Percentiles rank a stretch among this genome's conserved stretches.
Conservation (phyloP, 35 echinoderm and acorn worm genomes). For the Apostichopus californicus region DNA sequence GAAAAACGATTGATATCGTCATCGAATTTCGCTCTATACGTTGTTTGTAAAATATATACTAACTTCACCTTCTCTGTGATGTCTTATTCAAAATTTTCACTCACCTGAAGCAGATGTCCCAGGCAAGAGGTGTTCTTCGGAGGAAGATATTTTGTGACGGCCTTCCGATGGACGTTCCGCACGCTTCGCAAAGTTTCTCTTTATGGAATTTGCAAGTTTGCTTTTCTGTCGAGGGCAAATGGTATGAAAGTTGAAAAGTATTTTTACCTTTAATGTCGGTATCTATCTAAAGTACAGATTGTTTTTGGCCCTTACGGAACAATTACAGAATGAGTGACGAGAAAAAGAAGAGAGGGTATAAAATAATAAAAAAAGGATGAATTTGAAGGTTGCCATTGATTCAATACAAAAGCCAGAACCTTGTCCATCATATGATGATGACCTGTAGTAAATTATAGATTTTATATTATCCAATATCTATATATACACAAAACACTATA, state of each 20-base stretch:
- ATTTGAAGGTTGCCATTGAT: neutral
- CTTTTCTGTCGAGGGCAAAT: slow-evolving; percentile 16
- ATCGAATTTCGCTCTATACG: too few species aligned
- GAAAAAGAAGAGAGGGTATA: neutral
- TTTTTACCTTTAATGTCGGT: neutral
- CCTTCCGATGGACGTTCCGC: neutral
- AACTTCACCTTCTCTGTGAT: too few species aligned
- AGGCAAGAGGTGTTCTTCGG: slow-evolving; percentile 30
- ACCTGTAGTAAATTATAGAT: too few species aligned
- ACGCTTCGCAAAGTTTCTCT: neutral
- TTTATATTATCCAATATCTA: too few species aligned
- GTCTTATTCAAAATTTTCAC: neutral
- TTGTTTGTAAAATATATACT: too few species aligned
- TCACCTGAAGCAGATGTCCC: slow-evolving; percentile 44
- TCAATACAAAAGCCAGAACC: neutral
- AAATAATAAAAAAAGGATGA: neutral
- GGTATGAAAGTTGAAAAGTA: neutral
- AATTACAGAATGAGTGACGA: too few species aligned
- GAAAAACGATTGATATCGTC: too few species aligned
- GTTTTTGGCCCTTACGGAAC: too few species aligned
- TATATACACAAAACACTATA: too few species aligned
- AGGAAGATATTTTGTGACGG: slow-evolving; percentile 42
- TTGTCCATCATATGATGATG: too few species aligned
- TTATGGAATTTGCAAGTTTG: neutral
- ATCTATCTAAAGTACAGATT: too few species aligned